Base-by-base conservation (phyloP, 2,888 invertebrate genomes). In the Drosophila pullipes region DNA sequence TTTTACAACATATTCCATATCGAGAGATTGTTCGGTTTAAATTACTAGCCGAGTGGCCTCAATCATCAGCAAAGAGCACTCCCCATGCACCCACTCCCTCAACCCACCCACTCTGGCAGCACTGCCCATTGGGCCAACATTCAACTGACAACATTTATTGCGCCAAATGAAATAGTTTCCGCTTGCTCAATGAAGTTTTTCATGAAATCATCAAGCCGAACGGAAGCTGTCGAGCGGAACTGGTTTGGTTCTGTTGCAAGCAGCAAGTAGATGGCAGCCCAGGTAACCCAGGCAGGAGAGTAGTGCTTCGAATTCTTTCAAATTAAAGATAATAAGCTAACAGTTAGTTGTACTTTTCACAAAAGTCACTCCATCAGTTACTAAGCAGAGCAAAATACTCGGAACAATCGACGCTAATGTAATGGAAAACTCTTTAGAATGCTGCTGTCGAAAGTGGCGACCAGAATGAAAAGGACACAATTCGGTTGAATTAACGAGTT, bases 141-240 rank as follows among this genome's bases (percentile, higher is more conserved):
- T 63, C 69, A 82, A 74, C 78, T 82, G 78, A 82, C 82, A 78
- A 66, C 78, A 78, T 82, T 82, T 78, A 78, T 75, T 71, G 80
- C 80, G 63, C 82, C 84, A 85, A 85, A 89, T 86, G 89, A 85
- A 85, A 85, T 85, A 89, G 85, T 85, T 85, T 85, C 85, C 85
- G 85, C 89, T 86, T 86, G 85, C 79, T 81, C 85, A 90, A 90
- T 90, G 87, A 90, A 85, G 89, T 90, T 85, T 85, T 89, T 84
- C 82, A 85, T 81, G 89, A 90, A 90, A 85, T 90, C 91, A 85
- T 90, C 91, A 85, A 90, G 91, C 87, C 76, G 82, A 85, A 87
- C 85, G 85, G 91, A 85, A 90, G 87, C 91, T 85, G 87, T 89
- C 84, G 81, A 90, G 81, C 89, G 91, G 85, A 85, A 85, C 91